Percentiles rank a stretch among this genome's conserved stretches.
phyloP scores from a whole-genome alignment of 1,140 invertebrate species.

The Eupeodes corollae region DNA sequence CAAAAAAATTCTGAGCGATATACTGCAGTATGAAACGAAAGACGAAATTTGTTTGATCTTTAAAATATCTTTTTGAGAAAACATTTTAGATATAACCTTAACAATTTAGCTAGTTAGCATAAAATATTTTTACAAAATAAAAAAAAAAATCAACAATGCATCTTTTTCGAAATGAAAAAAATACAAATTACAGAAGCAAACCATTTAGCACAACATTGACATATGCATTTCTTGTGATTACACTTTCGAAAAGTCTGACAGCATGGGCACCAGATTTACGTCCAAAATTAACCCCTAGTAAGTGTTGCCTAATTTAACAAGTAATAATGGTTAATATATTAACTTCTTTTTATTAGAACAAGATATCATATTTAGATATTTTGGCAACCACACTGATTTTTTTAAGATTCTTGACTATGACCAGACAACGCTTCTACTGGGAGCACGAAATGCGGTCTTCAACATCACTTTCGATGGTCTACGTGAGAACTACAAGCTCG shows the following conservation, averaged over 20 bases:
- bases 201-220: no score
- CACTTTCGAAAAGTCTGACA: neutral
- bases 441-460: slow-evolving; percentile 61
- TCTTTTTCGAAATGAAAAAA: no score
- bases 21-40: no score
- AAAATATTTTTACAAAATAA: no score
- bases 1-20: no score
- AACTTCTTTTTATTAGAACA: slow-evolving; percentile 12
- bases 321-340: no score
- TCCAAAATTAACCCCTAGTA: slow-evolving; percentile 34
- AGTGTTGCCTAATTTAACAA: slow-evolving; percentile 8
- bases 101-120: no score
- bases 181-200: no score
- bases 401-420: slow-evolving; percentile 44
- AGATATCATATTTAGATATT: slow-evolving; percentile 31
- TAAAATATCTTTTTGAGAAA: no score
- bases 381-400: slow-evolving; percentile 38
- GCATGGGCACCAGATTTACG: slow-evolving; percentile 36
- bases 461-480: slow-evolving; percentile 65
- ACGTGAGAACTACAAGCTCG: slow-evolving; percentile 53
- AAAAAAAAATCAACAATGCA: no score
- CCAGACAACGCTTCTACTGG: slow-evolving; percentile 38
- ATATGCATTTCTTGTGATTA: neutral
- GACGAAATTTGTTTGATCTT: no score
- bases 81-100: no score